Conservation (phyloP, 23 tunicate genomes). For the Phallusia fumigata region DNA sequence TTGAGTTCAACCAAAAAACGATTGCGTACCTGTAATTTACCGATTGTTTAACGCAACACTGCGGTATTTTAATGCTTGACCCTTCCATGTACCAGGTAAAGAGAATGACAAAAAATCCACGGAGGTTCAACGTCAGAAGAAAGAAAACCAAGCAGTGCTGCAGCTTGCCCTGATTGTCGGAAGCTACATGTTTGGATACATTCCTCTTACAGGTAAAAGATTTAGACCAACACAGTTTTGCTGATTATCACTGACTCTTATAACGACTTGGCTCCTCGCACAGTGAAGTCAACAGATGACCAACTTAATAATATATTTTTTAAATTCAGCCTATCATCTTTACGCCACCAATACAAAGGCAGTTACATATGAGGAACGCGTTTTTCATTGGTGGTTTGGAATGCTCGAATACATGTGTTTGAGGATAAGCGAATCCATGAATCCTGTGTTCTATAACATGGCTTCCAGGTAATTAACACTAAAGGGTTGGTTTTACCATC, state of each 20-base stretch:
- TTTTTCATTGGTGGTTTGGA: not conserved
- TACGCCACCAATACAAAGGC: not conserved
- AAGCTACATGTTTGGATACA: slow-evolving; percentile 8
- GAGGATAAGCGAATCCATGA: not conserved
- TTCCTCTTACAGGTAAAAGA: slow-evolving; percentile 17
- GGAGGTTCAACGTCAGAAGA: not conserved
- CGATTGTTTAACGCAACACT: too few relatives aligned
- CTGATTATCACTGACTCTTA: too few relatives aligned
- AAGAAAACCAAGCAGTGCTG: slow-evolving; percentile 15
- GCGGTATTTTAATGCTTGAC: too few relatives aligned
- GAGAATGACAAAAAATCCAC: not conserved
- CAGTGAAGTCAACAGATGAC: too few relatives aligned
- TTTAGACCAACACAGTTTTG: not conserved
- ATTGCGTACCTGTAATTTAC: too few relatives aligned
- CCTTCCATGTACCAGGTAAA: not conserved
- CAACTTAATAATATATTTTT: too few relatives aligned
- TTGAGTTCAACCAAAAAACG: too few relatives aligned
- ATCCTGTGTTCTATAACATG: not conserved
- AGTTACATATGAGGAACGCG: not conserved
- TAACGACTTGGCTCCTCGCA: too few relatives aligned
- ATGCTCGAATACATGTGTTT: not conserved
- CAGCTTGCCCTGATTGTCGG: slow-evolving; percentile 15
- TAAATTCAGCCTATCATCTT: not conserved
- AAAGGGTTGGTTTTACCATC: not conserved
- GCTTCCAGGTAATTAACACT: not conserved